Evolutionary conservation across 2,113 vertebrate genomes (phyloP).

Genomic region (Natator depressus): DNA sequence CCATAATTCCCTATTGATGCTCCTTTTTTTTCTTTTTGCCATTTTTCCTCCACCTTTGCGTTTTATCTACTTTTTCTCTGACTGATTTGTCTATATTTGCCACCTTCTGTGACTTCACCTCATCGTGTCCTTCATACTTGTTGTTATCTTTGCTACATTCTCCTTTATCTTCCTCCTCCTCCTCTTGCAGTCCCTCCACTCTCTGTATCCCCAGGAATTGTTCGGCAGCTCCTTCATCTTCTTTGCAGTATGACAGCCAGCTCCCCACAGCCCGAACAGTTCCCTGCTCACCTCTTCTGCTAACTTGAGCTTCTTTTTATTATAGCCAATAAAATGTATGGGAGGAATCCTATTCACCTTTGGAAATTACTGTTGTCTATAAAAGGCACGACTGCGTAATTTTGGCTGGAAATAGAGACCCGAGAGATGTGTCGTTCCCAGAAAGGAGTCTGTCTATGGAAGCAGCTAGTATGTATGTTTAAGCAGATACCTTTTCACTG

Average conservation of each 20-base stretch:
- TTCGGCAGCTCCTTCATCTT: not conserved
- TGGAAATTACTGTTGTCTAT: not conserved
- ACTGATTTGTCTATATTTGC: not conserved
- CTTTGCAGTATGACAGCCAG: not conserved
- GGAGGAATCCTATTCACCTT: not conserved
- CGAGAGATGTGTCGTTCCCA: not conserved
- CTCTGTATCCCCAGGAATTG: not conserved
- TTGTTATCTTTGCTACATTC: not conserved
- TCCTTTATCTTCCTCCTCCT: not conserved
- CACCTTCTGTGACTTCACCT: fast-evolving
- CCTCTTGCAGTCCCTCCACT: not conserved
- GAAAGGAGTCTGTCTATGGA: not conserved
- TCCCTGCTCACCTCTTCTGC: not conserved
- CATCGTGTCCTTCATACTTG: not conserved
- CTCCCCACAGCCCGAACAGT: too few species aligned
- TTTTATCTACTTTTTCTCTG: not conserved
- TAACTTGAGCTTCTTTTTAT: not conserved
- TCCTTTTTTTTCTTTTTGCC: not conserved
- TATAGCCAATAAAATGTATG: not conserved
- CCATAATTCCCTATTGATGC: not conserved
- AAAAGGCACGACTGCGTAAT: not conserved
- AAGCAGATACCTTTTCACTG: fast-evolving
- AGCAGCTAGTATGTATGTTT: not conserved
- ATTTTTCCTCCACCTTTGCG: not conserved
- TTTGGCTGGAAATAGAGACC: not conserved